Percentiles rank a stretch among this genome's conserved stretches.
phyloP scores from a whole-genome alignment of 2,797 vertebrate species.

The Hydrophis major region DNA sequence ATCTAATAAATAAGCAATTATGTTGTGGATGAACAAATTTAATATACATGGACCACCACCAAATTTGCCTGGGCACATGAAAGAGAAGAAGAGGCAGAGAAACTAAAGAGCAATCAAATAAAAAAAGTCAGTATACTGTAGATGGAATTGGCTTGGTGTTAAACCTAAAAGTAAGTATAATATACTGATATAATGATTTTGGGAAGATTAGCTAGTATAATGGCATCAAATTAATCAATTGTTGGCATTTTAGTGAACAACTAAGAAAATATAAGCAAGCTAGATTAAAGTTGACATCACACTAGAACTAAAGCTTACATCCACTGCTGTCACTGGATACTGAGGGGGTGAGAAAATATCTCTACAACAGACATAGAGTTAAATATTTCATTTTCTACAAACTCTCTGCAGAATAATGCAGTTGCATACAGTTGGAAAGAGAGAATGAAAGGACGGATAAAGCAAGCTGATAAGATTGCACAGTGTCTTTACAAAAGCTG shows the following conservation, averaged over 20 bases:
- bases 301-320: not conserved
- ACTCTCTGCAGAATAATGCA: not conserved
- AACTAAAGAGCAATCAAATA: conserved; percentile 11
- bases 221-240: not conserved
- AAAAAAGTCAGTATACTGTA: conserved; percentile 11
- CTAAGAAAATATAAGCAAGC: not conserved
- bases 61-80: not conserved
- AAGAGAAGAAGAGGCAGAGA: not conserved
- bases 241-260: conserved; percentile 27
- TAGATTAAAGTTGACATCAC: not conserved
- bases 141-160: conserved; percentile 7
- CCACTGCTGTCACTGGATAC: conserved; percentile 30
- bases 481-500: conserved; percentile 23
- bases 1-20: conserved; percentile 19
- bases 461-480: not conserved
- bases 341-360: not conserved
- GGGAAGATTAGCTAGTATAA: conserved; percentile 30
- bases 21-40: conserved; percentile 12
- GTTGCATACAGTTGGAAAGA: conserved; percentile 9
- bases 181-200: conserved; percentile 46
- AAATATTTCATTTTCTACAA: conserved; percentile 2
- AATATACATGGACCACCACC: not conserved
- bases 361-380: conserved; percentile 10
- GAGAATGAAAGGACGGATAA: not conserved
- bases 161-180: conserved; percentile 7